These are phyloP conservation scores for Nothoprocta perdicaria DNA, from an alignment of 2,113 vertebrate genomes.

Conservation along the genomic window DNA sequence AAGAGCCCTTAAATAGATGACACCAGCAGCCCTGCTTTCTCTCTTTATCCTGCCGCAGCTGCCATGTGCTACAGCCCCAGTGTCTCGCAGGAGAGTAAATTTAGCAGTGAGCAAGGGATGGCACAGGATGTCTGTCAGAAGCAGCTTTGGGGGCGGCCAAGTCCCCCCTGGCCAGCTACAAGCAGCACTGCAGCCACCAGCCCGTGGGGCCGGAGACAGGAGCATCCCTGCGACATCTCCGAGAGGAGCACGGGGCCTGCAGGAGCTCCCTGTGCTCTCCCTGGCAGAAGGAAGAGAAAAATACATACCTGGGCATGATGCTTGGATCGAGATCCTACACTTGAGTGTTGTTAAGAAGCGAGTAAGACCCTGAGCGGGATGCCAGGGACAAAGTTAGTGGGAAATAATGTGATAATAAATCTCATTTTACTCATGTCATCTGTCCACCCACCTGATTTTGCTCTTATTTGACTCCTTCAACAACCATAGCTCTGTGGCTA, in stretches of 20 bases:
- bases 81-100: background rate
- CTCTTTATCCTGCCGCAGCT: background rate
- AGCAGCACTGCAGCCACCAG: background rate
- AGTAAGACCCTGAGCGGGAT: background rate
- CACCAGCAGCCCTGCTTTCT: background rate
- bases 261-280: background rate
- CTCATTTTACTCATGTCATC: background rate
- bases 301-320: fast-evolving
- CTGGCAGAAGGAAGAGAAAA: background rate
- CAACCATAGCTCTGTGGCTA: background rate
- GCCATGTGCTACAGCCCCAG: background rate
- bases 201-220: background rate
- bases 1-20: background rate
- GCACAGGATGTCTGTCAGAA: background rate
- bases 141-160: background rate
- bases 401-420: background rate
- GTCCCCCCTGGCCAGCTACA: background rate
- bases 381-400: background rate
- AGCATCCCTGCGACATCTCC: background rate
- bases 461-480: background rate
- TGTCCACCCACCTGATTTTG: background rate
- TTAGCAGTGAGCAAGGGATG: background rate
- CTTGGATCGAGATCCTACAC: background rate
- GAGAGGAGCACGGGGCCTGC: background rate
- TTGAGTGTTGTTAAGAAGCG: background rate